phyloP scores from a whole-genome alignment of 2,113 vertebrate genomes.

The Pycnonotus jocosus region DNA sequence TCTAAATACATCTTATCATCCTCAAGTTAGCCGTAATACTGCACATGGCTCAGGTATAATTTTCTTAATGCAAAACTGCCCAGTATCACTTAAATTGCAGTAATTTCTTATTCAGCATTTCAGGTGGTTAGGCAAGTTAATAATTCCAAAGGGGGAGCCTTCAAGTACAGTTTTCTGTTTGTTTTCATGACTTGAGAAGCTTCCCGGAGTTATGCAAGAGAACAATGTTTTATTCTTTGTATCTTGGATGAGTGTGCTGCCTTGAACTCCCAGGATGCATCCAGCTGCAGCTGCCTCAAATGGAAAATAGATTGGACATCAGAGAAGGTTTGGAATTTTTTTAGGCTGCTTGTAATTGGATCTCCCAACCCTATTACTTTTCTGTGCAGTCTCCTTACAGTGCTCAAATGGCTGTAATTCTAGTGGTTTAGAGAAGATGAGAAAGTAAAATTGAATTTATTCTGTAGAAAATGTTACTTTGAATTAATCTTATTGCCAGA shows the following conservation, averaged over 20 bases:
- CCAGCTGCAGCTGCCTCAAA: slow-evolving; percentile 14
- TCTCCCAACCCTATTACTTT: background rate
- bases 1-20: background rate
- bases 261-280: background rate
- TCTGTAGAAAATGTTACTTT: background rate
- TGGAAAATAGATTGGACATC: background rate
- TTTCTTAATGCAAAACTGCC: background rate
- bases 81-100: background rate
- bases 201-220: background rate
- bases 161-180: background rate
- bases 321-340: background rate
- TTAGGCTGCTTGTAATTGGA: background rate
- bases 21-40: background rate
- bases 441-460: background rate
- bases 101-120: background rate
- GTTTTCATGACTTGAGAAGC: background rate
- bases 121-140: background rate
- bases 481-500: background rate
- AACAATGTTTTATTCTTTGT: background rate
- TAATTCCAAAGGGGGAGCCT: background rate
- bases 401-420: background rate
- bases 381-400: background rate
- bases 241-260: background rate
- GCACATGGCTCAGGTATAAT: background rate
- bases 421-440: background rate